A percentile compares a stretch with the other conserved stretches of the same genome.
phyloP scores from a whole-genome alignment of 2,888 invertebrate genomes.

The Matsumyia berberina region DNA sequence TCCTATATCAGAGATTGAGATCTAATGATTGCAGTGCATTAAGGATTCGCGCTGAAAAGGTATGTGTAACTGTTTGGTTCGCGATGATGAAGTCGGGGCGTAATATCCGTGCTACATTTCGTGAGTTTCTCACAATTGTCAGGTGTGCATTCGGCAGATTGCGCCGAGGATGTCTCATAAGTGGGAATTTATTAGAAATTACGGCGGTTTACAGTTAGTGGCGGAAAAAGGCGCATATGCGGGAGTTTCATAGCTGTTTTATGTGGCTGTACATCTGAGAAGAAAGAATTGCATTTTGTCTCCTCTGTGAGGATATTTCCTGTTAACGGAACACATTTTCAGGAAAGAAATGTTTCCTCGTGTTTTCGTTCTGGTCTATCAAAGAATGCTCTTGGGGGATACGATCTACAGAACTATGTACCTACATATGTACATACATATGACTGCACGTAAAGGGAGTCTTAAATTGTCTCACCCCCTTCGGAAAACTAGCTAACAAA shows the following conservation, averaged over 20 bases:
- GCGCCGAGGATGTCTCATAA: conserved; percentile 15
- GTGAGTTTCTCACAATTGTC: conserved; percentile 67
- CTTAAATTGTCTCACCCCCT: no score
- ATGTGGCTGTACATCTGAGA: conserved; percentile 16
- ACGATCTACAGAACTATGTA: no score
- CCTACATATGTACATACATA: no score
- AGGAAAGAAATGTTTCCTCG: no score
- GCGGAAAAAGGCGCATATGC: conserved; percentile 53
- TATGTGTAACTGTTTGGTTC: conserved; percentile 73
- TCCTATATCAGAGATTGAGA: conserved; percentile 66
- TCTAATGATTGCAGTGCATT: conserved; percentile 60
- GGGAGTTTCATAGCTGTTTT: conserved; percentile 29
- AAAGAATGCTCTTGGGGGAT: no score
- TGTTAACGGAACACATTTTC: conserved; percentile 28
- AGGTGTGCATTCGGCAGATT: conserved; percentile 43
- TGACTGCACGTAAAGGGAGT: no score
- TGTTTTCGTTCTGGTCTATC: no score
- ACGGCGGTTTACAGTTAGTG: conserved; percentile 58
- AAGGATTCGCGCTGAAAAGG: conserved; percentile 35
- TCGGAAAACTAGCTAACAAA: no score
- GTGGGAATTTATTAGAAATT: conserved; percentile 48
- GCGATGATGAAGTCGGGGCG: conserved; percentile 57
- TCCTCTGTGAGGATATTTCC: conserved; percentile 17
- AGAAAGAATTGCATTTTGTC: conserved; percentile 5
- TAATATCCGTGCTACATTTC: conserved; percentile 60